A percentile compares a stretch with the other conserved stretches of the same genome.
Conservation (phyloP, 1,140 invertebrate genomes). For the Schlechtendalia chinensis region DNA sequence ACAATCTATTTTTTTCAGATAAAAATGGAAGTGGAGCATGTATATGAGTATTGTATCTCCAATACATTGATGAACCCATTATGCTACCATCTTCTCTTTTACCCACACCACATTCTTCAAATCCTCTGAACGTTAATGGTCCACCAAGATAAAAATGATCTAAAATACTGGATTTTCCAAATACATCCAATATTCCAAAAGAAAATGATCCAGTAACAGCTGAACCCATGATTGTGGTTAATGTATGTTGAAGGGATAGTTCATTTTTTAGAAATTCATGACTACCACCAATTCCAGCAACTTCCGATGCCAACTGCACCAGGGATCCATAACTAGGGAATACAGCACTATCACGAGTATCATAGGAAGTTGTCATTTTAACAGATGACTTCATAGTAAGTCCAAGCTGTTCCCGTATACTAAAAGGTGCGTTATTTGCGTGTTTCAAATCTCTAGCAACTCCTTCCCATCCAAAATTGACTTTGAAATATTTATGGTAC, state of each 20-base stretch:
- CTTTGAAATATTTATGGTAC: neutral
- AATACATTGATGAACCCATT: conserved; percentile 72
- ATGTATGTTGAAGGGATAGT: conserved; percentile 73
- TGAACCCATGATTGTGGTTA: conserved; percentile 66
- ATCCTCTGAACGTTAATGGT: conserved; percentile 78
- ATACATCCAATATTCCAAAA: conserved; percentile 66
- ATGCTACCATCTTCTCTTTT: conserved; percentile 72
- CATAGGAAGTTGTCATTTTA: conserved; percentile 72
- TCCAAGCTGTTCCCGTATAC: conserved; percentile 78
- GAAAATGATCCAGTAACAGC: conserved; percentile 72
- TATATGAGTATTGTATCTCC: conserved; percentile 76
- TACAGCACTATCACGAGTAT: conserved; percentile 74
- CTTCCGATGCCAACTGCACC: conserved; percentile 70
- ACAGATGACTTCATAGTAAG: conserved; percentile 82
- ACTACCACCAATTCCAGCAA: conserved; percentile 84
- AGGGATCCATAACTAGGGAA: conserved; percentile 72
- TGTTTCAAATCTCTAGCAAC: conserved; percentile 6
- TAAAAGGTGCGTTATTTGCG: conserved; percentile 69
- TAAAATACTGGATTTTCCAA: conserved; percentile 66
- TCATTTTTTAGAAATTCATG: conserved; percentile 84
- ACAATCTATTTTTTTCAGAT: conserved; percentile 70
- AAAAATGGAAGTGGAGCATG: conserved; percentile 83
- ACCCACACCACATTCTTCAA: conserved; percentile 76
- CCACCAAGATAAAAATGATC: conserved; percentile 87
- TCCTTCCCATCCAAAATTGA: conserved; percentile 40